Evolutionary conservation across 2,797 vertebrate species (phyloP), one percentile per base, ranked within the genome.

Genomic region (Mormyrus hasselquistii): DNA sequence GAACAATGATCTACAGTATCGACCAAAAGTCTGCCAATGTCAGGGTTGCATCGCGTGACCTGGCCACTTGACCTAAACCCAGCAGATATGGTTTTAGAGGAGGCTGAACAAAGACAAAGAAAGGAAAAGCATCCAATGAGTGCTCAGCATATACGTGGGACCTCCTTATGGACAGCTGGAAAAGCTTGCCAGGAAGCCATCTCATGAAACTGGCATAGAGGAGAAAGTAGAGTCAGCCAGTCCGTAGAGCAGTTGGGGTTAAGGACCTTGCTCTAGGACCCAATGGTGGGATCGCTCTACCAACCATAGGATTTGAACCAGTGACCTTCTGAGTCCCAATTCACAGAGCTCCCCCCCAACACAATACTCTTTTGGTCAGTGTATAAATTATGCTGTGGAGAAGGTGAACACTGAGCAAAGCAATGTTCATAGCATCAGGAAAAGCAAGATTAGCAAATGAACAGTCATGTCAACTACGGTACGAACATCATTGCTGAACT

Each of bases 361-460:
- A 57, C 5, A 55, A 55, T 55, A 19, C 53, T 8, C 3, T 4
- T 65, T 65, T 65, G 22, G 25, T 65, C 62, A 65, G 3, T 69
- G 62, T 2, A 76, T 89, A 83, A 14, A 89, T 88, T 84, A 65
- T 90, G 88, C 16, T 22, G 57, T 89, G 41, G 41, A 25, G 9
- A 90, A 8, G 44, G n/a, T 22, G 57, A 59, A 86, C 44, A 52
- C 19, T 47, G 50, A 38, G 29, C 59, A 38, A 57, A 69, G 73
- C 55, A 29, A 9, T 76, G 65, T 12, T 22, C 52, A 86, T 2
- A 55, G 50, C 50, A 59, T 25, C 22, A 84, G 8, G 22, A 34
- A 34, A 84, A 41, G 84, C 34, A 38, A 22, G 38, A 22, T 4
- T 1, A 10, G 41, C 14, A 22, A 84, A 76, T 19, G 38, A 44